These are phyloP conservation scores for Euwallacea fornicatus DNA, from an alignment of 1,140 invertebrate genomes.

Conservation along the genomic window DNA sequence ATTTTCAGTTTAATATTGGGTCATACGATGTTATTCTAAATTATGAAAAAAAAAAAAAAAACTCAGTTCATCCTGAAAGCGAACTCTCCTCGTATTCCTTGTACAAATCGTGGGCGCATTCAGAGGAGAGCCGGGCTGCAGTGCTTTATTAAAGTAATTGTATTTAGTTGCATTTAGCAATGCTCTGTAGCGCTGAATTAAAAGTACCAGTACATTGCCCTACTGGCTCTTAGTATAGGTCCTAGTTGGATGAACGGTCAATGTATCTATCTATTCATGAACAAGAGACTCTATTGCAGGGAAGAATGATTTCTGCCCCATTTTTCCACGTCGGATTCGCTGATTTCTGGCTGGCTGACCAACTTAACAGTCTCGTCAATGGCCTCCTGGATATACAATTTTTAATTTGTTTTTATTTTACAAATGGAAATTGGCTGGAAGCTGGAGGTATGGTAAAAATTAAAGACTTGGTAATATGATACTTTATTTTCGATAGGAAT, in stretches of 20 bases:
- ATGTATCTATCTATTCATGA: background rate
- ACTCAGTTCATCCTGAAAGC: too few relatives aligned
- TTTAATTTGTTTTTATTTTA: conserved; percentile 66
- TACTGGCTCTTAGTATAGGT: too few relatives aligned
- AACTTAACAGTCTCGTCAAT: conserved; percentile 78
- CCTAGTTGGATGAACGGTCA: too few relatives aligned
- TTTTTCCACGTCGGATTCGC: conserved; percentile 86
- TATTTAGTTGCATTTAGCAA: too few relatives aligned
- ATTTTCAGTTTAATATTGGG: background rate
- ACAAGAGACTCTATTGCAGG: conserved; percentile 43
- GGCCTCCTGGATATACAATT: conserved; percentile 82
- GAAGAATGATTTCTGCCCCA: conserved; percentile 75
- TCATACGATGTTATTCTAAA: background rate
- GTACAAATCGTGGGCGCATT: too few relatives aligned
- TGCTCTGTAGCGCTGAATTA: too few relatives aligned
- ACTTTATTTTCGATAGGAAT: background rate
- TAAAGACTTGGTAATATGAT: background rate
- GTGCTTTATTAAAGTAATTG: too few relatives aligned
- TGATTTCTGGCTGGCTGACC: conserved; percentile 93
- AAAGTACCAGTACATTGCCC: too few relatives aligned
- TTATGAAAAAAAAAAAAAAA: too few relatives aligned
- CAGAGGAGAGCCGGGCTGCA: too few relatives aligned
- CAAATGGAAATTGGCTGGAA: conserved; percentile 56
- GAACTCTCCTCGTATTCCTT: too few relatives aligned
- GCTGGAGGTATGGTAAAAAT: conserved; percentile 44